A percentile compares a stretch with the other conserved stretches of the same genome.
Evolutionary conservation across 1,140 invertebrate species (phyloP).

Genomic region (Manduca sexta): DNA sequence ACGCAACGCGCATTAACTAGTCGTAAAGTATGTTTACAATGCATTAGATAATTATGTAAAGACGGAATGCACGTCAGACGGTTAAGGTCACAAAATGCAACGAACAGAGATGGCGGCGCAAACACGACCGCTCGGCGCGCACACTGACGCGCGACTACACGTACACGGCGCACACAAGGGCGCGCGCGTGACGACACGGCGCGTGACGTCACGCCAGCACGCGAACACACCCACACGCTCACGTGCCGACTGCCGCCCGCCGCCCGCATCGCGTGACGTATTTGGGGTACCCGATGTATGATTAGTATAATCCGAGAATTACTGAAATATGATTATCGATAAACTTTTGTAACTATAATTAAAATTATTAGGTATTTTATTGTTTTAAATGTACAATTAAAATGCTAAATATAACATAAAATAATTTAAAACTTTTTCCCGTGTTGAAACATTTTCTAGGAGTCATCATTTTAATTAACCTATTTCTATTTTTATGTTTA

Average conservation of each 20-base stretch:
- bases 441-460: too few species aligned
- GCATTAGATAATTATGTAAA: conserved; percentile 42
- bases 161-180: conserved; percentile 13
- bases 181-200: conserved; percentile 41
- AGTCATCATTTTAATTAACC: too few species aligned
- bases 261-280: conserved; percentile 37
- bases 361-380: too few species aligned
- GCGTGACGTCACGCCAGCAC: conserved; percentile 60
- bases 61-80: conserved; percentile 40
- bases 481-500: too few species aligned
- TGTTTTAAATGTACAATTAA: too few species aligned
- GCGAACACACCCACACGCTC: conserved; percentile 58
- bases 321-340: not conserved
- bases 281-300: conserved; percentile 1
- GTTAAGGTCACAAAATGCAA: conserved; percentile 72
- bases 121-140: conserved; percentile 23
- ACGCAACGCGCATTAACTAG: too few species aligned
- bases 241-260: conserved; percentile 19
- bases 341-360: too few species aligned
- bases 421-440: too few species aligned
- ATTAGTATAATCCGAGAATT: not conserved
- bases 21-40: too few species aligned
- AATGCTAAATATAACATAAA: too few species aligned
- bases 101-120: conserved; percentile 56
- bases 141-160: conserved; percentile 25